phyloP scores from a whole-genome alignment of 2,888 invertebrate species.

The Calliopum simillimum region DNA sequence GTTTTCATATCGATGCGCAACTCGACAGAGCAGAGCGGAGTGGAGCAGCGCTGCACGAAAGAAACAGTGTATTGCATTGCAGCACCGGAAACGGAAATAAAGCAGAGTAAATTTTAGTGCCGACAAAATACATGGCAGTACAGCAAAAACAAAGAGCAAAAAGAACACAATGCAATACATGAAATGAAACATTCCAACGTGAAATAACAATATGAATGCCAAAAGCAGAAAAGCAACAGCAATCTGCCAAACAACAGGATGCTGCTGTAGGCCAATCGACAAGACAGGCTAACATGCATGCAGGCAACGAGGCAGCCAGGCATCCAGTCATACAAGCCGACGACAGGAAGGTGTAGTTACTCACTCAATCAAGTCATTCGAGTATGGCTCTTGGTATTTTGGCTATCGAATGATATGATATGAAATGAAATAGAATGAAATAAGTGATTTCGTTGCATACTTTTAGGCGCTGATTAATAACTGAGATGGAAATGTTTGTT shows the following conservation, averaged over 20 bases:
- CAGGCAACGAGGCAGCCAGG: too few species aligned
- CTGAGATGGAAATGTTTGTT: background rate
- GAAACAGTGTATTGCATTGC: constrained; percentile 18
- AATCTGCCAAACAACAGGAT: too few species aligned
- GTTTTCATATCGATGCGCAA: constrained; percentile 1
- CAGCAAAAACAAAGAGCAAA: background rate
- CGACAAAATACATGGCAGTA: background rate
- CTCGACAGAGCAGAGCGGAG: background rate
- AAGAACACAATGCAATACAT: constrained; percentile 2
- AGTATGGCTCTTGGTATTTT: too few species aligned
- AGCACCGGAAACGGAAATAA: constrained; percentile 17
- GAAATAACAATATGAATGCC: background rate
- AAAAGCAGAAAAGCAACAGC: background rate
- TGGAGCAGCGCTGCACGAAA: background rate
- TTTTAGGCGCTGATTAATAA: background rate
- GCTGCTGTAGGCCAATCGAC: too few species aligned
- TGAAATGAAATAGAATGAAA: too few species aligned
- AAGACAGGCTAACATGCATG: too few species aligned
- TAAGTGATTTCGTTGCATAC: too few species aligned
- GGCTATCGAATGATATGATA: too few species aligned
- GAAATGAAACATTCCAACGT: constrained; percentile 10
- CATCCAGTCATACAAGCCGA: too few species aligned
- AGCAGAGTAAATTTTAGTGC: background rate
- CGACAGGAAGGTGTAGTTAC: too few species aligned
- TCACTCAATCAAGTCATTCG: too few species aligned